Evolutionary conservation across 2,888 invertebrate genomes (phyloP), one percentile per base, ranked within the genome.

Genomic region (Polymixis lichenea): DNA sequence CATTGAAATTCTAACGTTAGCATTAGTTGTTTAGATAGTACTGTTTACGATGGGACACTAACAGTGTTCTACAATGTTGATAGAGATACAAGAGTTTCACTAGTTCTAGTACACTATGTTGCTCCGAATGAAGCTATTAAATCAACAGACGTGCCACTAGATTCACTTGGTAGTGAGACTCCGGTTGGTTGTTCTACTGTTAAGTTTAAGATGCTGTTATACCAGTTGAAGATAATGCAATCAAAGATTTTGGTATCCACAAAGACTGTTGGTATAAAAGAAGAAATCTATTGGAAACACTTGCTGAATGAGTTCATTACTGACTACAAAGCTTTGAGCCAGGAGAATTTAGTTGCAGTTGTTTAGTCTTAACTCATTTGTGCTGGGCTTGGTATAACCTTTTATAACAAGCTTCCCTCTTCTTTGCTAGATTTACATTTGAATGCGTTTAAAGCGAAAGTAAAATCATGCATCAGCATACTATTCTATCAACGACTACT

Each of bases 81-180:
- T 61, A 0, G 17, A 64, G 38, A 62, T 38, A 55, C 46, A 53
- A 62, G 32, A 6, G 53, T 38, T 55, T 28, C n/a, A 71, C 17
- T 56, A 53, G 56, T 64, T 55, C 43, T 13, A 65, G 38, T 60
- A 28, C 4, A 87, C 80, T 60, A 69, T 86, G 84, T 88, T 78
- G 72, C 51, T 60, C n/a, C 19, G 56, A 76, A 77, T 78, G 78
- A 72, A 79, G 73, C 60, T 46, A 56, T 75, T 72, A 64, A 62
- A 72, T 58, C 38, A 69, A 77, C 60, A 70, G 43, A 67, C 38
- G 55, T 55, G 58, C 11, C 61, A 25, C 55, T 71, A 60, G 7
- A 60, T 70, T 32, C 75, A 70, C 68, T 74, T 64, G 32, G 28
- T 28, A 65, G n/a, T 22, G 22, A 80, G 71, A 75, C 64, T 38